Base-by-base conservation (phyloP, 2,113 vertebrate species). In the Thryonomys swinderianus region DNA sequence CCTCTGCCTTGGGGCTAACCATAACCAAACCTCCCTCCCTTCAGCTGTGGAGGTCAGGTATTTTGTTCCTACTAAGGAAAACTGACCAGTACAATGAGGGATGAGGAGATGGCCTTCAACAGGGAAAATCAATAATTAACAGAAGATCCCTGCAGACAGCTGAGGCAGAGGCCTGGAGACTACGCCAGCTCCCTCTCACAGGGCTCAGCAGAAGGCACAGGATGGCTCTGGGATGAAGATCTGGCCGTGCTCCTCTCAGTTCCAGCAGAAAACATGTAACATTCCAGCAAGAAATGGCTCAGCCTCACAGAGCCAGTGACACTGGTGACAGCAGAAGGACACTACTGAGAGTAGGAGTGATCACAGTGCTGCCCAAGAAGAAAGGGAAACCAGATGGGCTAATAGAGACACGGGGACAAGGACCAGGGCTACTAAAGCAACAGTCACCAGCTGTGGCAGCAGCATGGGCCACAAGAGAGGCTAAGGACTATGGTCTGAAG, bases 401-500 rank as follows among this genome's bases (percentile, higher is more conserved):
- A 13, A 45, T 64, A 13, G 40, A 85, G 51, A 27, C 2, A 4
- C 34, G 64, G 21, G 40, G 5, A 14, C 93, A 27, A 74, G 9
- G n/a, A 37, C 48, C 55, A 3, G 61, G 18, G 62, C 71, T 45
- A 14, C 7, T 0, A 59, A 51, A 67, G 64, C 37, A 5, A n/a
- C 20, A 27, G 61, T 2, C 42, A 32, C 32, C 0, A 69, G 14
- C 3, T 9, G 27, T 12, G 14, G 69, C 55, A 1, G 21, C 40
- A 3, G 23, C 0, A 0, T 0, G 0, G 1, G 25, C 1, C 1
- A 21, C 20, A 2, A 20, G 76, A 34, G 18, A 67, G 66, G 2
- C 5, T 20, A 0, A 21, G 9, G 45, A 23, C 74, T 71, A 13
- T 55, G 34, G 40, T 30, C 12, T 53, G 62, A 53, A 59, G 62